Evolutionary conservation across 92 coral and sea anemone species (phyloP).

Genomic region (Galaxea fascicularis): DNA sequence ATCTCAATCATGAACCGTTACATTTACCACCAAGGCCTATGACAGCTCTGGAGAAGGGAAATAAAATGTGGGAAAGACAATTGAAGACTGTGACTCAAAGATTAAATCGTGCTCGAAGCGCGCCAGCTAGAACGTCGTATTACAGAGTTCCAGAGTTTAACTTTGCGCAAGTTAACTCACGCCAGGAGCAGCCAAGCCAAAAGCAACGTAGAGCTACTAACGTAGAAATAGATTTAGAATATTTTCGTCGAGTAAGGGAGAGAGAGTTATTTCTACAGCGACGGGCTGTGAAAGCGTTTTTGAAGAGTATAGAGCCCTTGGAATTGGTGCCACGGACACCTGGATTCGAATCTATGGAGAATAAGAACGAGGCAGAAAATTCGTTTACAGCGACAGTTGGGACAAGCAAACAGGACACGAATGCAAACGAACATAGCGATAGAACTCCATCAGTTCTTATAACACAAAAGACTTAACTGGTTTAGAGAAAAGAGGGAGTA

Average conservation of each 20-base stretch:
- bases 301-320: conserved; percentile 73
- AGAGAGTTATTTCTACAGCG: conserved; percentile 71
- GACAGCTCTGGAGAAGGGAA: conserved; percentile 89
- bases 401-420: conserved; percentile 4
- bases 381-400: not conserved
- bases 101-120: conserved; percentile 91
- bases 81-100: conserved; percentile 79
- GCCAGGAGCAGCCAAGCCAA: conserved; percentile 30
- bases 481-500: not conserved
- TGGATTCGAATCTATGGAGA: conserved; percentile 15
- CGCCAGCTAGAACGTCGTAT: conserved; percentile 78
- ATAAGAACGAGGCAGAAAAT: conserved; percentile 31
- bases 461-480: not conserved
- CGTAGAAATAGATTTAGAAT: conserved; percentile 67
- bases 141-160: conserved; percentile 80
- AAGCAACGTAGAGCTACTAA: conserved; percentile 19
- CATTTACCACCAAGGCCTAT: conserved; percentile 81
- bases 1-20: not conserved
- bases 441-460: conserved; percentile 22
- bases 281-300: conserved; percentile 71
- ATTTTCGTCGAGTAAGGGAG: conserved; percentile 65
- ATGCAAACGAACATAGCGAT: not conserved
- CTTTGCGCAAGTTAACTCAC: conserved; percentile 4
- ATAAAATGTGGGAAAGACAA: conserved; percentile 86
- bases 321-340: conserved; percentile 86